A percentile compares a stretch with the other conserved stretches of the same genome.
phyloP scores from a whole-genome alignment of 2,888 invertebrate species.

The Hirtodrosophila confusa region DNA sequence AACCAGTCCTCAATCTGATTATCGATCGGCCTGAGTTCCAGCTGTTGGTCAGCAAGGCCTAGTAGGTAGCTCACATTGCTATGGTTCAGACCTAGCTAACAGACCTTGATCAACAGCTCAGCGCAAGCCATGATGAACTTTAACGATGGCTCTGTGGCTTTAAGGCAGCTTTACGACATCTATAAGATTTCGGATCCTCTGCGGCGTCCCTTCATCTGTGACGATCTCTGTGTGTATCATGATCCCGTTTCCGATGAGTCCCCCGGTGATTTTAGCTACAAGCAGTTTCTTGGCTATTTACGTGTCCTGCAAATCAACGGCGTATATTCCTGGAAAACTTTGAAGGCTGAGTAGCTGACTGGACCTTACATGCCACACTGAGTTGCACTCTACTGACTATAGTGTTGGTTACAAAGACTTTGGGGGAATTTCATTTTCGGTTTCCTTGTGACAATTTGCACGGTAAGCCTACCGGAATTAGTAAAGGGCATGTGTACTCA shows the following conservation, averaged over 20 bases:
- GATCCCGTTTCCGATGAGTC: neutral
- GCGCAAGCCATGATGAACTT: constrained; percentile 5
- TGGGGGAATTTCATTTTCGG: too few relatives aligned
- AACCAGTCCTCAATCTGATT: constrained; percentile 16
- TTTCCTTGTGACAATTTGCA: too few relatives aligned
- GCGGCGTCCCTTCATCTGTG: constrained; percentile 40
- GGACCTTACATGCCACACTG: too few relatives aligned
- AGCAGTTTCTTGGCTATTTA: constrained; percentile 46
- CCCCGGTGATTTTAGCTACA: constrained; percentile 25
- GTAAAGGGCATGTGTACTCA: too few relatives aligned
- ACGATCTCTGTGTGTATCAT: constrained; percentile 40
- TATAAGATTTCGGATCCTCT: neutral
- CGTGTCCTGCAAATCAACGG: constrained; percentile 22
- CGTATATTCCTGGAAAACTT: constrained; percentile 7
- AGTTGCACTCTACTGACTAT: too few relatives aligned
- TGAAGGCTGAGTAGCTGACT: neutral
- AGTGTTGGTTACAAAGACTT: too few relatives aligned
- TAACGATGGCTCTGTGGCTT: constrained; percentile 12
- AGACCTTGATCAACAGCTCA: constrained; percentile 6
- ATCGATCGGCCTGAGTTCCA: constrained; percentile 7
- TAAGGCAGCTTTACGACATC: constrained; percentile 13
- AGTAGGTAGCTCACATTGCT: constrained; percentile 5
- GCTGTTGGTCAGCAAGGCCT: neutral
- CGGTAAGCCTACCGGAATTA: too few relatives aligned
- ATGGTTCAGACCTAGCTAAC: neutral